Evolutionary conservation across 2,113 vertebrate genomes (phyloP).

Genomic region (Apteryx owenii): DNA sequence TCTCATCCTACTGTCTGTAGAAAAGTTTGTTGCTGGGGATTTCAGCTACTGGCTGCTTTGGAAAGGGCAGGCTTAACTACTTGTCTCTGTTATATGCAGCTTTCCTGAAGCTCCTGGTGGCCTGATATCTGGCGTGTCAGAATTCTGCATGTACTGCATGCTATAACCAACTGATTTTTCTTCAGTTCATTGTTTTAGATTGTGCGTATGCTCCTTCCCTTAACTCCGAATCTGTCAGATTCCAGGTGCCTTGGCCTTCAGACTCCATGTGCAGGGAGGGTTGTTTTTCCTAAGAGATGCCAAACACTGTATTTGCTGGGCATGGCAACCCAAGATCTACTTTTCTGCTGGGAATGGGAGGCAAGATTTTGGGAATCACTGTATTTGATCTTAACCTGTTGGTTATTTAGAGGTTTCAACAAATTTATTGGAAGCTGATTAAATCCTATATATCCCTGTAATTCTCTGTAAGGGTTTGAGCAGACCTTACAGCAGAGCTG

Average conservation of each 20-base stretch:
- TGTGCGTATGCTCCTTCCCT: neutral
- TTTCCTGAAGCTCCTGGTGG: neutral
- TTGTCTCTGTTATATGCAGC: neutral
- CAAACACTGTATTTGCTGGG: neutral
- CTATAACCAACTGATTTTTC: neutral
- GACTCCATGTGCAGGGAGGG: neutral
- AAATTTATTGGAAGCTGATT: rapidly evolving
- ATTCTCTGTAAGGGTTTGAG: neutral
- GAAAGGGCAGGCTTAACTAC: neutral
- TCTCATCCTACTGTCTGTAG: neutral
- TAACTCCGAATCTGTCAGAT: rapidly evolving
- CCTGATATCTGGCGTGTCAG: rapidly evolving
- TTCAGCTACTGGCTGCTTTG: neutral
- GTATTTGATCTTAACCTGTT: neutral
- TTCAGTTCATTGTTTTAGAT: neutral
- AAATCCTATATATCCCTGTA: neutral
- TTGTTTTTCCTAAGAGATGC: neutral
- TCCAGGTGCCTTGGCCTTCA: neutral
- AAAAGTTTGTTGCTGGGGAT: neutral
- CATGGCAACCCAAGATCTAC: neutral
- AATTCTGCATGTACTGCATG: neutral
- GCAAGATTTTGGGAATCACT: neutral
- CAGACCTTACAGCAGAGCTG: neutral
- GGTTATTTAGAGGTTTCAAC: neutral
- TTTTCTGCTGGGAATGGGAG: neutral